These are phyloP conservation scores for Geophilus truncorum DNA, from an alignment of 2,888 invertebrate genomes.

Conservation along the genomic window DNA sequence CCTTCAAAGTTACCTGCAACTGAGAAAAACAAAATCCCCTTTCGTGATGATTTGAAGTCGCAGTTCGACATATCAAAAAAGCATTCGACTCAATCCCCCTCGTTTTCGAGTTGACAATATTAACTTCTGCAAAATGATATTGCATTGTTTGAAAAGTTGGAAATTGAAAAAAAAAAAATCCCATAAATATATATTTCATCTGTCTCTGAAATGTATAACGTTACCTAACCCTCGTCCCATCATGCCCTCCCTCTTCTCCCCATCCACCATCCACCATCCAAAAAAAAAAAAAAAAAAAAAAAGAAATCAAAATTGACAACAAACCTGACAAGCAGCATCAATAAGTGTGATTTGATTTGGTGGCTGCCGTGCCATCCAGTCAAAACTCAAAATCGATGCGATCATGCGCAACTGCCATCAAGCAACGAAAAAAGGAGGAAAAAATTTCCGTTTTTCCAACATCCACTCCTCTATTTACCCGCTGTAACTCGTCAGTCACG, in stretches of 20 bases:
- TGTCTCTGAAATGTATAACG: neutral
- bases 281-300: neutral
- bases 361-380: neutral
- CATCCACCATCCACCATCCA: too few relatives aligned
- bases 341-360: neutral
- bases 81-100: neutral
- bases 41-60: neutral
- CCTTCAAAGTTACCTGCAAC: too few relatives aligned
- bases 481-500: slow-evolving; percentile 14
- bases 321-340: slow-evolving; percentile 3
- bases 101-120: neutral
- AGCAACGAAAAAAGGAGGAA: neutral
- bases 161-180: neutral
- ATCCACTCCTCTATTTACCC: neutral
- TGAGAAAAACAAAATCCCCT: neutral
- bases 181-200: neutral
- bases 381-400: neutral
- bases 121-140: neutral
- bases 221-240: too few relatives aligned
- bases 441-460: neutral
- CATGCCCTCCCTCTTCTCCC: too few relatives aligned
- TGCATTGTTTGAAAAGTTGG: neutral
- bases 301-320: neutral
- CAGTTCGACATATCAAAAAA: neutral
- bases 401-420: neutral